These are phyloP conservation scores for Nothocercus julius DNA, from an alignment of 2,113 vertebrate species.

Conservation along the genomic window DNA sequence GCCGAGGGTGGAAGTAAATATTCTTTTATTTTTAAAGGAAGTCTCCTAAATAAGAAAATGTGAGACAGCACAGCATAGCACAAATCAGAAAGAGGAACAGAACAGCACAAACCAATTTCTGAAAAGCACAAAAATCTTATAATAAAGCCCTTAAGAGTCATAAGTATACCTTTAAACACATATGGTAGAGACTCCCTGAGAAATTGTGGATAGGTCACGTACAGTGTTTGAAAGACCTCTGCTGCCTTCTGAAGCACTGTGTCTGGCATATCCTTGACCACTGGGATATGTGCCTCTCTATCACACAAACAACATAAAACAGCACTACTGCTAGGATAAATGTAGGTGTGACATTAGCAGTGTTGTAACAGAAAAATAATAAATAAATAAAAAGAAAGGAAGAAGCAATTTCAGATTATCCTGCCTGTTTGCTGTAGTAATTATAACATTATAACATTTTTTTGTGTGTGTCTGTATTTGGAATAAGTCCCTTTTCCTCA, in stretches of 20 bases:
- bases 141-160: not conserved
- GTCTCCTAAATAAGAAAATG: not conserved
- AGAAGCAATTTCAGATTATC: not conserved
- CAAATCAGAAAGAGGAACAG: not conserved
- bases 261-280: conserved; percentile 16
- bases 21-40: not conserved
- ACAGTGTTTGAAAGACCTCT: not conserved
- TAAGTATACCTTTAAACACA: not conserved
- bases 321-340: conserved; percentile 14
- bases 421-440: not conserved
- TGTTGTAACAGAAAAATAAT: not conserved
- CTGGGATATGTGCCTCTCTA: not conserved
- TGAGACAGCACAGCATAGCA: not conserved
- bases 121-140: not conserved
- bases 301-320: conserved; percentile 13
- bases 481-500: not conserved
- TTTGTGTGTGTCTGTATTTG: not conserved
- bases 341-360: not conserved
- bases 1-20: not conserved
- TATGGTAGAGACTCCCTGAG: not conserved
- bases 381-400: not conserved
- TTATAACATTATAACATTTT: not conserved
- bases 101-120: not conserved
- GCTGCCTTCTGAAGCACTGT: not conserved
- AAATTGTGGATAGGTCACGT: conserved; percentile 1